These are phyloP conservation scores for Poecilobothrus nobilitatus DNA, from an alignment of 2,888 invertebrate genomes.

Conservation along the genomic window DNA sequence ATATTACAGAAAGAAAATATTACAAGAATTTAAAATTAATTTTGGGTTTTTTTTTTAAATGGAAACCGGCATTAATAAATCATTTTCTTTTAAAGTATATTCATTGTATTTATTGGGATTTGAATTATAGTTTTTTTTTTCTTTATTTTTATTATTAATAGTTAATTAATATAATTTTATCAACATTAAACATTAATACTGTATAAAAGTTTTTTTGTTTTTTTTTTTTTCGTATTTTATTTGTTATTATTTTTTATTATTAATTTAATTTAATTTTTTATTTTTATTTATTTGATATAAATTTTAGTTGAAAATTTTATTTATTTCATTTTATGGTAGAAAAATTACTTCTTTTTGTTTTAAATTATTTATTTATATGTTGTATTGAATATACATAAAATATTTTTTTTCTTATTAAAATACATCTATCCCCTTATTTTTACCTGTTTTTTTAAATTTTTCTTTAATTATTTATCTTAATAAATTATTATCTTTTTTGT, in stretches of 20 bases:
- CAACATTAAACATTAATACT: constrained; percentile 1
- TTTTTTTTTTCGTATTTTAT: neutral
- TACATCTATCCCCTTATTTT: neutral
- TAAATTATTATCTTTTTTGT: neutral
- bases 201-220: neutral
- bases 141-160: neutral
- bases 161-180: neutral
- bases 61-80: too few relatives aligned
- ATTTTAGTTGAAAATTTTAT: neutral
- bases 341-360: neutral
- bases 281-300: neutral
- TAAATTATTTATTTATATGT: neutral
- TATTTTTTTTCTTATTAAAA: too few relatives aligned
- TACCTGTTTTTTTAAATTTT: neutral
- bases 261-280: neutral
- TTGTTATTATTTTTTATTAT: too few relatives aligned
- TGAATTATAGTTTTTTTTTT: neutral
- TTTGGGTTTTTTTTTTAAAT: too few relatives aligned
- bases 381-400: neutral
- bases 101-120: too few relatives aligned
- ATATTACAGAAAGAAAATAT: too few relatives aligned
- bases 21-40: too few relatives aligned
- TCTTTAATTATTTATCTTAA: neutral
- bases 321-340: neutral
- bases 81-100: too few relatives aligned